phyloP scores from a whole-genome alignment of 1,140 invertebrate species.

The Epicauta chinensis region DNA sequence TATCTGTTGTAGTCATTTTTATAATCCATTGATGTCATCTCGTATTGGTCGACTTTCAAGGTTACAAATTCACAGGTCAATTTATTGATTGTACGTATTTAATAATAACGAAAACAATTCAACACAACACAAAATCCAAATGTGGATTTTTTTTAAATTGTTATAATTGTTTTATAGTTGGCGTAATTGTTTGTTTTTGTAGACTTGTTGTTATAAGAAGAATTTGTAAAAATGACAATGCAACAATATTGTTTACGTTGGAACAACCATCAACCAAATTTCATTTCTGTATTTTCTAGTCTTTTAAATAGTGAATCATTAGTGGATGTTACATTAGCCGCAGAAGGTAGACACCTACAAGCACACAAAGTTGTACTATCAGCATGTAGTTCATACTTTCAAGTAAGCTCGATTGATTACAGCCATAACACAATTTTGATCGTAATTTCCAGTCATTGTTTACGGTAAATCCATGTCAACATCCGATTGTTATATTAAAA shows the following conservation, averaged over 20 bases:
- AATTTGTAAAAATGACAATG: constrained; percentile 53
- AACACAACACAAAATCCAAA: neutral
- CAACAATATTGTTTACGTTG: constrained; percentile 83
- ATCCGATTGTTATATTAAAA: constrained; percentile 85
- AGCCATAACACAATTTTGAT: neutral
- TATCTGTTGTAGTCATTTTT: constrained; percentile 8
- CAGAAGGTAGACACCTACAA: constrained; percentile 74
- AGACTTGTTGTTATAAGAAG: neutral
- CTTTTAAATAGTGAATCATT: constrained; percentile 73
- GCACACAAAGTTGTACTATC: constrained; percentile 82
- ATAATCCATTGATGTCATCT: constrained; percentile 18
- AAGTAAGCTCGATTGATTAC: constrained; percentile 47
- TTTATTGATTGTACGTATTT: constrained; percentile 19
- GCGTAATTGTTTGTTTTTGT: too few relatives aligned
- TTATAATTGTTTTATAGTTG: neutral
- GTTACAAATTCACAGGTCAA: constrained; percentile 20
- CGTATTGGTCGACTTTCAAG: constrained; percentile 18
- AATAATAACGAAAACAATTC: constrained; percentile 9
- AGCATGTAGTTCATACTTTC: constrained; percentile 82
- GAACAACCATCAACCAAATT: constrained; percentile 87
- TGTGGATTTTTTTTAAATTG: neutral
- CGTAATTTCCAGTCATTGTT: constrained; percentile 60
- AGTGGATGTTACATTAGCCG: constrained; percentile 81
- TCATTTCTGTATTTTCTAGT: constrained; percentile 77
- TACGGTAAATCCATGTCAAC: constrained; percentile 78